phyloP scores from a whole-genome alignment of 1,140 invertebrate genomes.

The Nasonia vitripennis region DNA sequence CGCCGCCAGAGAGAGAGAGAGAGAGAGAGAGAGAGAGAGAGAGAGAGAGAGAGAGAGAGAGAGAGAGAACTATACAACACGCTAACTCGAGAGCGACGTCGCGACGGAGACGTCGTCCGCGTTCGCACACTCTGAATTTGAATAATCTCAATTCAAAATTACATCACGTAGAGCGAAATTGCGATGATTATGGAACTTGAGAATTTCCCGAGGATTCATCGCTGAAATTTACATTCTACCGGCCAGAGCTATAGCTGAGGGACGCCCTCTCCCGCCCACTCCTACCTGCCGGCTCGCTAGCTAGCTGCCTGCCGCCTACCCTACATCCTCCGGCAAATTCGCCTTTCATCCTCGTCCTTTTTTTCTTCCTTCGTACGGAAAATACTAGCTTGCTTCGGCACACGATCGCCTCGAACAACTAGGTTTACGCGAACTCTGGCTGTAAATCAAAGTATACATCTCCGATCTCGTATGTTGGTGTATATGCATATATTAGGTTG shows the following conservation, averaged over 20 bases:
- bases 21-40: background rate
- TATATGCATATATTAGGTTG: too few relatives aligned
- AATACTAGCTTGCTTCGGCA: background rate
- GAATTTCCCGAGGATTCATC: constrained; percentile 62
- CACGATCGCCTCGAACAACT: too few relatives aligned
- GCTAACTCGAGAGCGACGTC: constrained; percentile 1
- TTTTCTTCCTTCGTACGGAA: background rate
- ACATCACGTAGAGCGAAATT: constrained; percentile 65
- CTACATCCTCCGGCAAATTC: background rate
- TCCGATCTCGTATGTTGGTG: too few relatives aligned
- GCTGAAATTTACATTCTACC: constrained; percentile 49
- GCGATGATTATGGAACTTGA: constrained; percentile 67
- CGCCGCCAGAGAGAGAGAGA: background rate
- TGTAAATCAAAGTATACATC: too few relatives aligned
- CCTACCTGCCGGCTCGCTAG: too few relatives aligned
- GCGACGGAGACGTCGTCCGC: constrained; percentile 41
- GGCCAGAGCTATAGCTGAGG: background rate
- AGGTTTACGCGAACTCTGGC: too few relatives aligned
- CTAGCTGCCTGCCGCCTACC: background rate
- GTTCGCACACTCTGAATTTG: constrained; percentile 58
- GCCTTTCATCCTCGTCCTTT: background rate
- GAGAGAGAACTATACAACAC: background rate
- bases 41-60: background rate
- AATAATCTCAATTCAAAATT: constrained; percentile 67
- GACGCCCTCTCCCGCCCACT: background rate